Evolutionary conservation across 1,140 invertebrate genomes (phyloP).

Genomic region (Chironomus striatipennis): DNA sequence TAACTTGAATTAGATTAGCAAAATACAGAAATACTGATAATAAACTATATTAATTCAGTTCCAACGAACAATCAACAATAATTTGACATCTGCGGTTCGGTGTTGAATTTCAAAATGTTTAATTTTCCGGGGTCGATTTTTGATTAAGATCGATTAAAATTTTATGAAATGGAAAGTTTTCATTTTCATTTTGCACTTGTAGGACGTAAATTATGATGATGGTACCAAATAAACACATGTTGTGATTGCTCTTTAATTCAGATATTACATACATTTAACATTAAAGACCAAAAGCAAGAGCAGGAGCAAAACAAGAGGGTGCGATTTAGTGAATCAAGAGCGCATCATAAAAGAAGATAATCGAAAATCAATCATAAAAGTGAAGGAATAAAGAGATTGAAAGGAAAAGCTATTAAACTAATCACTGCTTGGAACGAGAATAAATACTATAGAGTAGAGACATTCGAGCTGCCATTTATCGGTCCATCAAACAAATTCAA

Average conservation of each 20-base stretch:
- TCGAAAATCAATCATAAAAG: slow-evolving; percentile 9
- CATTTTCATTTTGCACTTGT: neutral
- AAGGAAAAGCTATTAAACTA: slow-evolving; percentile 5
- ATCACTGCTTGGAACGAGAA: neutral
- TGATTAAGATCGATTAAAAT: slow-evolving; percentile 23
- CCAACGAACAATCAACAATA: neutral
- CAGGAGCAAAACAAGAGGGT: neutral
- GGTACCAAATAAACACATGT: neutral
- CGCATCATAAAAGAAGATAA: slow-evolving; percentile 7
- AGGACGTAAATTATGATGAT: neutral
- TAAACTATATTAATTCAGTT: neutral
- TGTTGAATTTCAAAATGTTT: too few relatives aligned
- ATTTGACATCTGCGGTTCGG: neutral
- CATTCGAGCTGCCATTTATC: neutral
- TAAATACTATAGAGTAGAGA: neutral
- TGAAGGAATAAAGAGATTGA: neutral
- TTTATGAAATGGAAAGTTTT: slow-evolving; percentile 20
- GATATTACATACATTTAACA: too few relatives aligned
- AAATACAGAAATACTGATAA: neutral
- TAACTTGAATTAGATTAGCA: too few relatives aligned
- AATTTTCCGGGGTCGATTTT: neutral
- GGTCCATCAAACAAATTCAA: neutral
- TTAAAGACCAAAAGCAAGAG: neutral
- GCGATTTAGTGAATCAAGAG: neutral
- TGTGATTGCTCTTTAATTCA: neutral